A percentile compares a stretch with the other conserved stretches of the same genome.
These are phyloP conservation scores for Crocuta crocuta DNA, from an alignment of 2,113 vertebrate genomes.

Conservation along the genomic window DNA sequence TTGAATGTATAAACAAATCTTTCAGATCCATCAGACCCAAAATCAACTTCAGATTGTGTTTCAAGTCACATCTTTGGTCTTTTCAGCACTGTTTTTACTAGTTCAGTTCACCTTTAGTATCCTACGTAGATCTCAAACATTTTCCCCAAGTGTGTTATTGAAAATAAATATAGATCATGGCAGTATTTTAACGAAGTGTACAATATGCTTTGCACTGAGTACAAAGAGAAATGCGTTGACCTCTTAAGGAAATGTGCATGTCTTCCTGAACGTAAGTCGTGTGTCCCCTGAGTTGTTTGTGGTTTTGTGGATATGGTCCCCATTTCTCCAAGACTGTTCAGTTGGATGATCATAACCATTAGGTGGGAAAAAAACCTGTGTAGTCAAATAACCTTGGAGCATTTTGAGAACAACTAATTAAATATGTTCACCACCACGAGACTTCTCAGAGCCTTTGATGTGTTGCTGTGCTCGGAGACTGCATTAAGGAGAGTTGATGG, in stretches of 20 bases:
- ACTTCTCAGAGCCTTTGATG: neutral
- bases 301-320: neutral
- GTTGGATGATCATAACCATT: neutral
- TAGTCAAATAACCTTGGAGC: neutral
- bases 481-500: neutral
- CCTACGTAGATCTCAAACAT: neutral
- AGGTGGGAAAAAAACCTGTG: neutral
- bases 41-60: neutral
- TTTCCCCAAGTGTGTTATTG: neutral
- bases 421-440: neutral
- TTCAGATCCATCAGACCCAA: neutral
- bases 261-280: neutral
- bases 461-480: neutral
- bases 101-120: neutral
- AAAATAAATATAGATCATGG: neutral
- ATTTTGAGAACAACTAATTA: neutral
- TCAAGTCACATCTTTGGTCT: conserved; percentile 13
- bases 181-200: neutral
- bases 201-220: neutral
- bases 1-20: neutral
- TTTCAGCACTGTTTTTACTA: conserved; percentile 6
- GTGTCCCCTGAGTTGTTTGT: neutral
- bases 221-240: neutral
- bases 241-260: neutral
- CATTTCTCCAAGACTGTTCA: neutral